Evolutionary conservation across 1,140 invertebrate genomes (phyloP).

Genomic region (Homarus americanus): DNA sequence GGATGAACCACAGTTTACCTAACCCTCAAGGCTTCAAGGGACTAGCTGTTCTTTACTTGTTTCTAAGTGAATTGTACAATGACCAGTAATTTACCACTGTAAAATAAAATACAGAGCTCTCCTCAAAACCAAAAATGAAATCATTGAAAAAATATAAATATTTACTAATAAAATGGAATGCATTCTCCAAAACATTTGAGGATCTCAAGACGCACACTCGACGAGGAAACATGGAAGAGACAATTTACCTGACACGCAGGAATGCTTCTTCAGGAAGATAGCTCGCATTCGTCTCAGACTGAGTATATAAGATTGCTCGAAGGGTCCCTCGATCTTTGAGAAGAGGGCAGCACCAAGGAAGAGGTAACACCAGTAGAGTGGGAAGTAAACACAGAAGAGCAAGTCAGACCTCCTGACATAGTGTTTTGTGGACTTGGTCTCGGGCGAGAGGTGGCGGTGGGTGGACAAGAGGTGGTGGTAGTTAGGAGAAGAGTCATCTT

Average conservation of each 20-base stretch:
- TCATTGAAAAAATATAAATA: too few relatives aligned
- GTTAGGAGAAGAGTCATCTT: neutral
- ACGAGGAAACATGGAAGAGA: neutral
- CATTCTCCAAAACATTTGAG: too few relatives aligned
- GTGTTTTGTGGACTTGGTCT: too few relatives aligned
- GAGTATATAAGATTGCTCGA: neutral
- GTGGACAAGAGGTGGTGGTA: neutral
- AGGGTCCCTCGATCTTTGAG: constrained; percentile 44
- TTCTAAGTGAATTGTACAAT: too few relatives aligned
- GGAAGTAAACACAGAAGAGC: constrained; percentile 1
- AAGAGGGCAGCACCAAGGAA: constrained; percentile 49
- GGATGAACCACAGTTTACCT: too few relatives aligned
- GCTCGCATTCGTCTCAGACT: neutral
- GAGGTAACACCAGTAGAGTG: constrained; percentile 45
- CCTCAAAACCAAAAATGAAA: too few relatives aligned
- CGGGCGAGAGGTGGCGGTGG: neutral
- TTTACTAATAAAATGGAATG: too few relatives aligned
- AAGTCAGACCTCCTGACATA: neutral
- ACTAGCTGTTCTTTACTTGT: too few relatives aligned
- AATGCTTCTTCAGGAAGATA: constrained; percentile 24
- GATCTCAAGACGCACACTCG: too few relatives aligned
- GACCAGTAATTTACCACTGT: too few relatives aligned
- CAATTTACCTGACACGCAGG: constrained; percentile 55
- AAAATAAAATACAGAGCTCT: too few relatives aligned
- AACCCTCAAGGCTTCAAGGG: too few relatives aligned